These are phyloP conservation scores for Brienomyrus longianalis DNA, from an alignment of 2,113 vertebrate genomes.

Conservation along the genomic window DNA sequence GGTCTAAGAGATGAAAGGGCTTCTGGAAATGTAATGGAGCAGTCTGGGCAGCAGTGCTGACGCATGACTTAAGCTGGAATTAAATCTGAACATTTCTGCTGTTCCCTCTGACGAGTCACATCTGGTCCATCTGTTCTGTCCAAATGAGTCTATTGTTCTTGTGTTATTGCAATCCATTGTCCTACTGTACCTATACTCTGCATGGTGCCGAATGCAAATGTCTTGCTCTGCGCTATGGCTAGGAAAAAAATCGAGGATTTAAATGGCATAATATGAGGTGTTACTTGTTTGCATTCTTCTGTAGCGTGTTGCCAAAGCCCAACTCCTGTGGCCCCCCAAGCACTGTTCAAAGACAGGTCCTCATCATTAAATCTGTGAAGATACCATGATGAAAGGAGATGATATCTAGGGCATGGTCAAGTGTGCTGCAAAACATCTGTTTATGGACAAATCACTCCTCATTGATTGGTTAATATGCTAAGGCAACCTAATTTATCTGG, in stretches of 20 bases:
- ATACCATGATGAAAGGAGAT: background rate
- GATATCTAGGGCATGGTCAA: background rate
- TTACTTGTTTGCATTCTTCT: background rate
- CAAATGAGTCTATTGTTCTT: background rate
- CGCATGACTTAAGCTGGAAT: background rate
- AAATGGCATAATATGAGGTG: background rate
- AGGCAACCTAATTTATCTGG: conserved; percentile 8
- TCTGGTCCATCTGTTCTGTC: background rate
- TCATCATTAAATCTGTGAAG: background rate
- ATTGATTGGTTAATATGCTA: conserved; percentile 13
- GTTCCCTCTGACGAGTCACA: background rate
- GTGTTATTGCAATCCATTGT: background rate
- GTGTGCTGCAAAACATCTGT: conserved; percentile 6
- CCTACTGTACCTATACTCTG: background rate
- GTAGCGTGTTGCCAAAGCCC: background rate
- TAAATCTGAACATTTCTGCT: conserved; percentile 7
- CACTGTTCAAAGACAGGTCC: background rate
- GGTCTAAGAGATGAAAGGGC: background rate
- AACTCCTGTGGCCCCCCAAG: background rate
- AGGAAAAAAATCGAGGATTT: background rate
- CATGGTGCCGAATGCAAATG: background rate
- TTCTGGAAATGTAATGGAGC: background rate
- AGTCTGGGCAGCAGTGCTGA: background rate
- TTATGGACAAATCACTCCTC: background rate
- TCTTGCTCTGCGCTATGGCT: background rate